phyloP scores from a whole-genome alignment of 92 coral and sea anemone species.

The Scolanthus callimorphus region DNA sequence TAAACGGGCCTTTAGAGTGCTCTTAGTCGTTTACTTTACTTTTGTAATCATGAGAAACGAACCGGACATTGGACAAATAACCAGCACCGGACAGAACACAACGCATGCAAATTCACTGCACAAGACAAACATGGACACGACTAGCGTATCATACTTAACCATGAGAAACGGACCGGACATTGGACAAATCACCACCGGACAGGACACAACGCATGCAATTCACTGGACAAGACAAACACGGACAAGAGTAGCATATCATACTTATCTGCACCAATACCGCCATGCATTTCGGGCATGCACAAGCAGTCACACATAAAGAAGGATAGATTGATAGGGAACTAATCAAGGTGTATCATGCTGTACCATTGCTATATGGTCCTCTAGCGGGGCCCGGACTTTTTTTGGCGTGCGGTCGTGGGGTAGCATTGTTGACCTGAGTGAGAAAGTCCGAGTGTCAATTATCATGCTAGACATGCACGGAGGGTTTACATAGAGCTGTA shows the following conservation, averaged over 20 bases:
- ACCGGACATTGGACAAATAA: too few relatives aligned
- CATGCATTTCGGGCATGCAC: constrained; percentile 6
- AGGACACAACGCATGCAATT: too few relatives aligned
- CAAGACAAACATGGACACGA: background rate
- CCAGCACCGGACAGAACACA: too few relatives aligned
- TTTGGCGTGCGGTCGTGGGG: constrained; percentile 99
- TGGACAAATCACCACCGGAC: too few relatives aligned
- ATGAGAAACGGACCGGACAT: too few relatives aligned
- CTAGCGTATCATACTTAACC: too few relatives aligned
- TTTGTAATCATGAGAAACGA: too few relatives aligned
- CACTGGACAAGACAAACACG: background rate
- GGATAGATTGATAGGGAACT: background rate
- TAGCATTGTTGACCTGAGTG: constrained; percentile 99
- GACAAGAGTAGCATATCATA: too few relatives aligned
- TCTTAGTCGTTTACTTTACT: too few relatives aligned
- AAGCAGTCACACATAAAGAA: background rate
- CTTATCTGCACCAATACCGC: constrained; percentile 2
- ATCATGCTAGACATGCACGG: constrained; percentile 74
- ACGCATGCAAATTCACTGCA: too few relatives aligned
- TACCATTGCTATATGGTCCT: constrained; percentile 99
- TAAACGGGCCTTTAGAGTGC: too few relatives aligned
- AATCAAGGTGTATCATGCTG: constrained; percentile 74
- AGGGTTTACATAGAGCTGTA: too few relatives aligned
- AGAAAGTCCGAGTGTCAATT: constrained; percentile 82
- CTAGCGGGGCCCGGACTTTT: constrained; percentile 93